Evolutionary conservation across 2,888 invertebrate species (phyloP), one percentile per base, ranked within the genome.

Genomic region (Stegophylla sp.): DNA sequence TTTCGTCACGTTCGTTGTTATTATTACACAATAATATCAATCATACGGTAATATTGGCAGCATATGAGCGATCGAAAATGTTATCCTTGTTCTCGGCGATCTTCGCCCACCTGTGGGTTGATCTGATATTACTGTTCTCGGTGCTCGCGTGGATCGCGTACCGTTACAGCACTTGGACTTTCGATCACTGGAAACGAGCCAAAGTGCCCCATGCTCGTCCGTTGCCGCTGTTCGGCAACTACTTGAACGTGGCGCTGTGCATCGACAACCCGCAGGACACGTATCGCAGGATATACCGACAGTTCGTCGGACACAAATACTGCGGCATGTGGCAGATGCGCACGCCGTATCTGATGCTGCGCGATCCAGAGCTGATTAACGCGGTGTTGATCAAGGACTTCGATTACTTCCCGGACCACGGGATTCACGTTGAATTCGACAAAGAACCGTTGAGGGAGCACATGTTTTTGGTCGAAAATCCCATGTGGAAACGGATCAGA

Each of bases 401-500:
- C 82, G 85, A 86, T 0, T 84, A 86, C 82, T 89, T 89, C 83
- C 85, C 85, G 0, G 87, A 89, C 82, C 86, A 88, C 74, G 86
- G 86, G 45, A 85, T 87, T 17, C 85, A 86, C 3, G 9, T 76
- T 20, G 53, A 75, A 26, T 51, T 75, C 15, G 71, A 83, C 2
- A 83, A 83, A 82, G 86, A 87, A 64, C 85, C 86, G 0, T 82
- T 87, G 0, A 84, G 84, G 7, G 85, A 84, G 0, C 85, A 86
- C 82, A 84, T 88, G 10, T 86, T 89, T 81, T 85, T 87, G 0
- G 82, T 87, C 71, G 87, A 86, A 77, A 88, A 88, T 82, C 87
- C 88, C 0, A 86, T 87, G 1, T 90, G 90, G 90, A 89, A 87
- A 84, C 85, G 85, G 51, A 83, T 89, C 17, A 85, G 90, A n/a